Conservation (phyloP, 2,888 invertebrate genomes). For the Panopea generosa region DNA sequence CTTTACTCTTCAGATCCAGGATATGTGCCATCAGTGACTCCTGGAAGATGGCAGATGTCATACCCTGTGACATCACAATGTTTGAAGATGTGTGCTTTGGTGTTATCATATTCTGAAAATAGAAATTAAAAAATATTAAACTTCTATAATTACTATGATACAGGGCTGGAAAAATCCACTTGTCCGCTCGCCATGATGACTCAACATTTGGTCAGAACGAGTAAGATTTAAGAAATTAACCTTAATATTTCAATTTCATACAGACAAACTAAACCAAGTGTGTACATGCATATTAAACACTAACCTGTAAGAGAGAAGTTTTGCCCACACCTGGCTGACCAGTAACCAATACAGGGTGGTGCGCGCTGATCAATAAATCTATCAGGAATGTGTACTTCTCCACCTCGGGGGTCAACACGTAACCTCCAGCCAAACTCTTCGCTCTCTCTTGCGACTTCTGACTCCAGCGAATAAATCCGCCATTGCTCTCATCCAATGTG, state of each 20-base stretch:
- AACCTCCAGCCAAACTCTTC: slow-evolving; percentile 73
- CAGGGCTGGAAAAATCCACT: too few species aligned
- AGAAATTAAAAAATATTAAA: too few species aligned
- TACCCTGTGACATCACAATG: slow-evolving; percentile 78
- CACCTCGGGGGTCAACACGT: slow-evolving; percentile 81
- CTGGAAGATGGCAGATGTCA: slow-evolving; percentile 78
- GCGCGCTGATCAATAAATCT: slow-evolving; percentile 77
- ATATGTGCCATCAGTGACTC: slow-evolving; percentile 75
- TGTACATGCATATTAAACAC: too few species aligned
- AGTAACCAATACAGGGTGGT: slow-evolving; percentile 81
- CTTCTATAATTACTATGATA: too few species aligned
- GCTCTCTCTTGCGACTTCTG: slow-evolving; percentile 75
- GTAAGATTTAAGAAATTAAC: too few species aligned
- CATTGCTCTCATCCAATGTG: slow-evolving; percentile 75
- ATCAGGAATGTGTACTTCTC: slow-evolving; percentile 80
- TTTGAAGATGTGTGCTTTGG: slow-evolving; percentile 75
- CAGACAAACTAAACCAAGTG: not conserved
- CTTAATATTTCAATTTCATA: not conserved
- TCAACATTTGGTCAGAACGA: too few species aligned
- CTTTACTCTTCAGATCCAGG: slow-evolving; percentile 73
- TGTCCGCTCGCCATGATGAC: too few species aligned
- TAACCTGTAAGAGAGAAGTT: slow-evolving; percentile 79
- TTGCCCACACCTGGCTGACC: slow-evolving; percentile 84
- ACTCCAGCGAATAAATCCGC: slow-evolving; percentile 78
- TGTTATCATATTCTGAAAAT: slow-evolving; percentile 75